These are phyloP conservation scores for Engystomops pustulosus DNA, from an alignment of 2,113 vertebrate species.

Conservation along the genomic window DNA sequence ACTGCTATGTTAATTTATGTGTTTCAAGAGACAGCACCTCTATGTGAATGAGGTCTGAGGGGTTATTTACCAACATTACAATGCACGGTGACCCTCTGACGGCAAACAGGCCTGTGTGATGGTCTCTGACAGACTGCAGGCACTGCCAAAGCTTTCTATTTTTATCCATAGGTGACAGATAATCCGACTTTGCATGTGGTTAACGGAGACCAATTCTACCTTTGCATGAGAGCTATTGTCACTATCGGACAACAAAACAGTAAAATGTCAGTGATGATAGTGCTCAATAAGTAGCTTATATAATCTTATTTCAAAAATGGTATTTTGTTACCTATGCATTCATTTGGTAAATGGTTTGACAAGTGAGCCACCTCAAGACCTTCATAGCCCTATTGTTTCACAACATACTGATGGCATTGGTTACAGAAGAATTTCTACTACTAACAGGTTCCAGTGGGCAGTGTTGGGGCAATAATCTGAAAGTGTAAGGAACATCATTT, in stretches of 20 bases:
- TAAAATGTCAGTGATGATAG: not conserved
- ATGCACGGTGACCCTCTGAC: not conserved
- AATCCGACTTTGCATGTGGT: slow-evolving; percentile 7
- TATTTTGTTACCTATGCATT: not conserved
- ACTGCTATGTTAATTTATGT: not conserved
- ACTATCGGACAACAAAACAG: not conserved
- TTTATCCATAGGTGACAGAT: slow-evolving; percentile 33
- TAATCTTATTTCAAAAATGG: not conserved
- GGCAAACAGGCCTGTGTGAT: not conserved
- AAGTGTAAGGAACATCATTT: no score
- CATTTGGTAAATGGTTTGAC: no score
- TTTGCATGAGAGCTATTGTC: not conserved
- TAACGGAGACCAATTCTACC: not conserved
- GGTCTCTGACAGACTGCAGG: slow-evolving; percentile 9
- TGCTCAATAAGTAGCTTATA: not conserved
- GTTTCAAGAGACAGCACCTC: not conserved
- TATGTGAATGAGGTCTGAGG: not conserved
- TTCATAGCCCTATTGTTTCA: no score
- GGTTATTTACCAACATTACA: not conserved
- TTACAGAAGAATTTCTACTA: no score
- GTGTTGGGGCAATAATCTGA: no score
- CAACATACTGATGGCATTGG: no score
- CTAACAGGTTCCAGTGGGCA: no score
- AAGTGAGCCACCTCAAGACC: no score
- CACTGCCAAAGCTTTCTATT: slow-evolving; percentile 16